Base-by-base conservation (phyloP, 2,888 invertebrate species). In the Koerneria pararmatus region DNA sequence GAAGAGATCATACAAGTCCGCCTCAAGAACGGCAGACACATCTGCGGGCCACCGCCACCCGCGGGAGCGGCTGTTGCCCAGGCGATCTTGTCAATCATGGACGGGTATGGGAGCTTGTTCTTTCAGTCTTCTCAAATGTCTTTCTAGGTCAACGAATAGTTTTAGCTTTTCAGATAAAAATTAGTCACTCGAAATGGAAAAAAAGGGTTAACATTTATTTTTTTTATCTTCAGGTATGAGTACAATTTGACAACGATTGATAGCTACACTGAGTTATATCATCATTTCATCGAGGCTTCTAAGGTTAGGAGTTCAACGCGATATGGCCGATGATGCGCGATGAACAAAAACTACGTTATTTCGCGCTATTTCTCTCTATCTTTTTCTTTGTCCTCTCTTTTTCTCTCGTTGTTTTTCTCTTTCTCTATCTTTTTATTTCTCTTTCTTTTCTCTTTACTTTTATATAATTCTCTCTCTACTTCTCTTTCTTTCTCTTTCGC, bases 211-310 rank as follows among this genome's bases (percentile, higher is more conserved):
- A n/a, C n/a, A n/a, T 58, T 22, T 8, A 27, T 24, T 65, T 54
- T 31, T 54, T 24, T 1, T 41, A 15, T 35, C 19, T 69, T 69
- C 41, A 73, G 69, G n/a, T 73, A 74, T 35, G 66, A 77, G 29
- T 76, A 73, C 58, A 72, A 74, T 53, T 68, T 71, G 65, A 78
- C 73, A 41, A 74, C 76, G 6, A 72, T 77, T 65, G 69, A 73
- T 27, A 79, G 75, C 53, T 72, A 77, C 64, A 69, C 73, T 27
- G 72, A 83, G 0, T 90, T 91, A 1, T 90, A 90, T 87, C 95
- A 97, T 78, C 88, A 91, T 70, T 87, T 93, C 73, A 86, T 91
- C 8, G 95, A 97, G 84, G 88, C 91, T 3, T 91, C 92, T 84
- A 97, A 97, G 84, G 62, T 62, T 8, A 35, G 11, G n/a, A 8